Percentiles rank a stretch among this genome's conserved stretches.
These are phyloP conservation scores for Campoletis sonorensis DNA, from an alignment of 1,140 invertebrate species.

Conservation along the genomic window DNA sequence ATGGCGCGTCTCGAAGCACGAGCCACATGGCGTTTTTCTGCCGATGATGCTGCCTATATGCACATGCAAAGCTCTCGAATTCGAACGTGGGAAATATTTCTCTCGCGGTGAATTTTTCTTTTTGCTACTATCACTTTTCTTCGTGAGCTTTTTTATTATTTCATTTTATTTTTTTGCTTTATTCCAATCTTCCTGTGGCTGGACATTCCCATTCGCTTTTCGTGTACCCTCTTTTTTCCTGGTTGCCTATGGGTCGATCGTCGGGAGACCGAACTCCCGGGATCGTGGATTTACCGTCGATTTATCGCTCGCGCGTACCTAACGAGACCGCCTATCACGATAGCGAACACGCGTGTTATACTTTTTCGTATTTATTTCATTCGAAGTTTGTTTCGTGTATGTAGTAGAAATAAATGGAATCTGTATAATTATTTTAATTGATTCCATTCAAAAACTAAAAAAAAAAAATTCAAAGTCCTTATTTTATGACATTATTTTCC, in stretches of 20 bases:
- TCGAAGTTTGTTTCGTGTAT: no score
- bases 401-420: neutral
- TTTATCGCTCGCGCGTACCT: neutral
- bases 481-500: neutral
- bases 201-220: neutral
- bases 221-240: neutral
- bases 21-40: conserved; percentile 24
- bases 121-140: conserved; percentile 8
- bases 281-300: neutral
- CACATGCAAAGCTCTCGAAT: neutral
- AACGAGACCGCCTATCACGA: neutral
- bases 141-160: neutral
- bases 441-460: neutral
- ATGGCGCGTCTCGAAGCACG: neutral
- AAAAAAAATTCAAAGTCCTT: neutral
- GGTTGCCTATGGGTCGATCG: neutral
- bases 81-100: conserved; percentile 16
- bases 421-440: neutral
- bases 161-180: neutral
- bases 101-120: neutral
- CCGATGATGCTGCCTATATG: neutral
- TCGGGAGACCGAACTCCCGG: neutral
- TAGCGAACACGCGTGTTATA: neutral
- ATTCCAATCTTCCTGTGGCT: neutral
- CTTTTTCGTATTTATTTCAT: neutral